phyloP scores from a whole-genome alignment of 53 echinoderm and acorn worm genomes.

The Luidia sarsii region DNA sequence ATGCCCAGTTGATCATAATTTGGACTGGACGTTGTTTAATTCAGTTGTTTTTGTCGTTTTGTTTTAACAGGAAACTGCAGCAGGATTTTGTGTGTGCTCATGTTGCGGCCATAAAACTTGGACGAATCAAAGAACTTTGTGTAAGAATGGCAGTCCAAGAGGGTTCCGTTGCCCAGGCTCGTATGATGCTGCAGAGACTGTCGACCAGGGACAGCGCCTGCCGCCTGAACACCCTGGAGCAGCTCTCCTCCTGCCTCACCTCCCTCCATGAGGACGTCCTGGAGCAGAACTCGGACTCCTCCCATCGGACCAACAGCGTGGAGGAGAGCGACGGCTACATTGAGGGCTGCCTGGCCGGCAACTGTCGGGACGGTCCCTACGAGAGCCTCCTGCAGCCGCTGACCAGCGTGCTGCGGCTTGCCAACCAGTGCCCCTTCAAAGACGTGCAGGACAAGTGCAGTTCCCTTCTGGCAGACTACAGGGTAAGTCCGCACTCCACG shows the following conservation, averaged over 20 bases:
- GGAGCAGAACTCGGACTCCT: constrained; percentile 28
- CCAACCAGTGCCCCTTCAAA: constrained; percentile 70
- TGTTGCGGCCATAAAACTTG: no score
- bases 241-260: constrained; percentile 27
- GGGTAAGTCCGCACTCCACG: constrained; percentile 75
- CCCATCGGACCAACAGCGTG: constrained; percentile 25
- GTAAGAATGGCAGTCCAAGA: constrained; percentile 35
- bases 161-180: constrained; percentile 42
- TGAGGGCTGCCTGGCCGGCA: constrained; percentile 33
- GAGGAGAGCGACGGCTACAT: constrained; percentile 30
- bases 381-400: constrained; percentile 51
- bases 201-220: constrained; percentile 34
- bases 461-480: constrained; percentile 32
- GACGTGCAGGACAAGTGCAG: constrained; percentile 71
- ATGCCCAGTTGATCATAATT: no score
- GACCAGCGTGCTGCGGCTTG: constrained; percentile 58
- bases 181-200: constrained; percentile 33
- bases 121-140: no score
- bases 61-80: no score
- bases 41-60: no score
- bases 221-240: constrained; percentile 45
- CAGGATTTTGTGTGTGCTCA: no score
- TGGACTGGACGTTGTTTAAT: no score
- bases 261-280: constrained; percentile 40
- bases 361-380: constrained; percentile 10